phyloP scores from a whole-genome alignment of 2,888 invertebrate species.

The Chirona hameri region DNA sequence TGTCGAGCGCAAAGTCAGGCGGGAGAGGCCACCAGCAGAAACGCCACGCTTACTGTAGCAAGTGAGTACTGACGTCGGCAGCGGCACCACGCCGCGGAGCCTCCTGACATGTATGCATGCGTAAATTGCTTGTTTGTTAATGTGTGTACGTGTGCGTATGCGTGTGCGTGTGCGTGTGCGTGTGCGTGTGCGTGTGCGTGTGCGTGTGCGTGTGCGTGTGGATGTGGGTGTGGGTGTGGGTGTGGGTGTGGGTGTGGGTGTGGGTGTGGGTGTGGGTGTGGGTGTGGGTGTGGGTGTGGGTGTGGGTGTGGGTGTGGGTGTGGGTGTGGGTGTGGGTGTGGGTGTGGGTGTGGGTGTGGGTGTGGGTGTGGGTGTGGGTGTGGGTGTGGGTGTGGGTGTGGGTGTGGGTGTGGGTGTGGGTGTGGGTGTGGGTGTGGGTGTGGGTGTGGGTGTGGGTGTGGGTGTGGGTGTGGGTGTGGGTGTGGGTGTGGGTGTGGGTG shows the following conservation, averaged over 20 bases:
- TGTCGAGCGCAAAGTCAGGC: neutral
- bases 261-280: neutral
- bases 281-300: neutral
- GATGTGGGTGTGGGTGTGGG: no score
- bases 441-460: neutral
- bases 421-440: neutral
- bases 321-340: no score
- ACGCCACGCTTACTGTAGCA: conserved; percentile 4
- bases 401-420: no score
- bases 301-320: no score
- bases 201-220: no score
- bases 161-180: neutral
- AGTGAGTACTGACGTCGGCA: neutral
- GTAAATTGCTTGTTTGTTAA: neutral
- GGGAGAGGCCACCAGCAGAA: neutral
- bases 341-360: neutral
- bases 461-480: neutral
- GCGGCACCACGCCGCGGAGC: neutral
- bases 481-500: no score
- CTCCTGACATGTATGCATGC: neutral
- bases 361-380: neutral
- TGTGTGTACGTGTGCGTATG: neutral
- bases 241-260: neutral
- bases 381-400: no score
- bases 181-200: neutral